phyloP scores from a whole-genome alignment of 1,140 invertebrate species.

The Stenopsyche tienmushanensis region DNA sequence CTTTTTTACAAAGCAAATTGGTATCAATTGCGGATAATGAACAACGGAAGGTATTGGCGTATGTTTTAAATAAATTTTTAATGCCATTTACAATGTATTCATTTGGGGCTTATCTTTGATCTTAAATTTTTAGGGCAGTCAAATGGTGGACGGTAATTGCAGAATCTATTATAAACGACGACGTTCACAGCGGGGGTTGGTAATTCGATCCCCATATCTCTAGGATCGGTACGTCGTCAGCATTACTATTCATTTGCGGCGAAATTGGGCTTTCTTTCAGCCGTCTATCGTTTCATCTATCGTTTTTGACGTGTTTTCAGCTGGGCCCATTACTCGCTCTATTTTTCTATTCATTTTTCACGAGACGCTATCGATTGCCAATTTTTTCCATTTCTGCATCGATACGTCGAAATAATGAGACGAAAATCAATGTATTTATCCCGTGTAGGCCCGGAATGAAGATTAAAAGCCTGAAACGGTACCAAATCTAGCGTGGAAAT shows the following conservation, averaged over 20 bases:
- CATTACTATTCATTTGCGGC: slow-evolving; percentile 5
- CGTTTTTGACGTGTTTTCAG: not conserved
- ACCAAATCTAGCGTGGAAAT: too few species aligned
- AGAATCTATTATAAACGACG: too few species aligned
- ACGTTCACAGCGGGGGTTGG: not conserved
- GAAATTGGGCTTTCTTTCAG: not conserved
- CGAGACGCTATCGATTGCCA: slow-evolving; percentile 31
- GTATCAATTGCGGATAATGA: too few species aligned
- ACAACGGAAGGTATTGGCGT: too few species aligned
- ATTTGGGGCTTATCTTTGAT: too few species aligned
- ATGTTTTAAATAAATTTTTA: too few species aligned
- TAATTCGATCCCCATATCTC: not conserved
- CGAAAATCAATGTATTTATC: not conserved
- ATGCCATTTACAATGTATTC: too few species aligned
- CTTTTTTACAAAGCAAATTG: too few species aligned
- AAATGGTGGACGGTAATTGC: not conserved
- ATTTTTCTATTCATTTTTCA: slow-evolving; percentile 22
- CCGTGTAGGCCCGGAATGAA: too few species aligned
- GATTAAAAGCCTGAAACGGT: too few species aligned
- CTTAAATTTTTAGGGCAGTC: too few species aligned
- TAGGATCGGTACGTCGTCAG: not conserved
- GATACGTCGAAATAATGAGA: slow-evolving; percentile 35
- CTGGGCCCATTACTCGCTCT: not conserved
- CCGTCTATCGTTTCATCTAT: not conserved
- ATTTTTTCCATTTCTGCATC: slow-evolving; percentile 33